Evolutionary conservation across 2,888 invertebrate species (phyloP).

Genomic region (Tetheella fluctuosa): DNA sequence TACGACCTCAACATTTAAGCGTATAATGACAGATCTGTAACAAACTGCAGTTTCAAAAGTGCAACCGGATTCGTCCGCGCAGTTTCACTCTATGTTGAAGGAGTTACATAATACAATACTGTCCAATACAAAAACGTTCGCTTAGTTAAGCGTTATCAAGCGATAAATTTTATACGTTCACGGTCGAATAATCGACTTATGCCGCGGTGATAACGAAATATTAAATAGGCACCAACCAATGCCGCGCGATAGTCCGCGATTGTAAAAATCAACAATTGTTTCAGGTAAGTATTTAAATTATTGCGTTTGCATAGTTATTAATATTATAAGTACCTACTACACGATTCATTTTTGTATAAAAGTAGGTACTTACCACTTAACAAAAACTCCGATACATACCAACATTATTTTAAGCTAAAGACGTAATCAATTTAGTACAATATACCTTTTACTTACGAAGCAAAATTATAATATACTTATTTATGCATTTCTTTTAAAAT

Average conservation of each 20-base stretch:
- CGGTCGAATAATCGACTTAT: constrained; percentile 65
- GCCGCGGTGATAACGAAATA: constrained; percentile 56
- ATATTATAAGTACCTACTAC: neutral
- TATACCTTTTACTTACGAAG: no score
- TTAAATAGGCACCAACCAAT: constrained; percentile 25
- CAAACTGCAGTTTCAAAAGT: constrained; percentile 47
- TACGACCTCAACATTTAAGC: constrained; percentile 50
- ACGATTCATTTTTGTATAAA: no score
- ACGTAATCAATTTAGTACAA: no score
- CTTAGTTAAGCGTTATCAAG: constrained; percentile 54
- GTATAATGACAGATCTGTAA: constrained; percentile 37
- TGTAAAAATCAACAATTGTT: constrained; percentile 15
- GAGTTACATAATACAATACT: constrained; percentile 51
- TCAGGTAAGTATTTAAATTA: constrained; percentile 4
- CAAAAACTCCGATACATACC: no score
- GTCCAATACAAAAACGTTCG: constrained; percentile 48
- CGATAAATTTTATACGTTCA: constrained; percentile 70
- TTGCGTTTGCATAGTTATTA: neutral
- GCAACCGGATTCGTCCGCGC: constrained; percentile 51
- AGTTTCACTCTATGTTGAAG: constrained; percentile 46
- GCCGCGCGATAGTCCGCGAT: constrained; percentile 33
- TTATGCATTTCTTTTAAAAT: no score
- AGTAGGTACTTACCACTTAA: no score
- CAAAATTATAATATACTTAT: no score
- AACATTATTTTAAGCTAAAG: no score